A percentile compares a stretch with the other conserved stretches of the same genome.
phyloP scores from a whole-genome alignment of 2,797 vertebrate species.

The Gymnopithys bicolor region DNA sequence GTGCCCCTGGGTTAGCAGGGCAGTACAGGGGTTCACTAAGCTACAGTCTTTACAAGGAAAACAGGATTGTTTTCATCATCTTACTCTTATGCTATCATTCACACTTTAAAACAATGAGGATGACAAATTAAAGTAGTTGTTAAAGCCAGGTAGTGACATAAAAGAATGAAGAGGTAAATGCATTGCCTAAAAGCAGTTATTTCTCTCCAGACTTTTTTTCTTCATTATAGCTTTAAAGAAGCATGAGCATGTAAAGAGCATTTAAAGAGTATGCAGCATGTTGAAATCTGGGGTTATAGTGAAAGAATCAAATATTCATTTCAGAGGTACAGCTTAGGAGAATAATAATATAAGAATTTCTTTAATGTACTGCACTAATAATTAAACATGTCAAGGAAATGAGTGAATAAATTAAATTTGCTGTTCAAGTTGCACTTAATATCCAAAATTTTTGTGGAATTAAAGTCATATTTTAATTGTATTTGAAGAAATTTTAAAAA shows the following conservation, averaged over 20 bases:
- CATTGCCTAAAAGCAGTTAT: background rate
- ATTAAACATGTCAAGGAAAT: background rate
- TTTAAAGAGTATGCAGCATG: background rate
- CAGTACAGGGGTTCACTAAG: background rate
- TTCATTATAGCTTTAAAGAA: background rate
- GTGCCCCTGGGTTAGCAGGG: background rate
- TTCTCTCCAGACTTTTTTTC: background rate
- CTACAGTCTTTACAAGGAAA: background rate
- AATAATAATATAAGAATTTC: background rate
- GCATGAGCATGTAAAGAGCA: background rate
- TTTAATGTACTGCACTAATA: background rate
- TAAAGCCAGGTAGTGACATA: background rate
- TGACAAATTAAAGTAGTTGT: rapidly evolving
- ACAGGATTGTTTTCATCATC: background rate
- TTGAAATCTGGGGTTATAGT: background rate
- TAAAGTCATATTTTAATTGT: background rate
- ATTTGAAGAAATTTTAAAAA: background rate
- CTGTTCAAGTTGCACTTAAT: background rate
- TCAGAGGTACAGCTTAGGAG: background rate
- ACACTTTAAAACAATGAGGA: background rate
- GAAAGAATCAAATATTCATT: background rate
- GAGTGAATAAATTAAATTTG: background rate
- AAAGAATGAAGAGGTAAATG: background rate
- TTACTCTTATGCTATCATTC: background rate
- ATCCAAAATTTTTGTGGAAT: background rate